These are phyloP conservation scores for Brachionus paranguensis DNA, from an alignment of 1,140 invertebrate species.

Conservation along the genomic window DNA sequence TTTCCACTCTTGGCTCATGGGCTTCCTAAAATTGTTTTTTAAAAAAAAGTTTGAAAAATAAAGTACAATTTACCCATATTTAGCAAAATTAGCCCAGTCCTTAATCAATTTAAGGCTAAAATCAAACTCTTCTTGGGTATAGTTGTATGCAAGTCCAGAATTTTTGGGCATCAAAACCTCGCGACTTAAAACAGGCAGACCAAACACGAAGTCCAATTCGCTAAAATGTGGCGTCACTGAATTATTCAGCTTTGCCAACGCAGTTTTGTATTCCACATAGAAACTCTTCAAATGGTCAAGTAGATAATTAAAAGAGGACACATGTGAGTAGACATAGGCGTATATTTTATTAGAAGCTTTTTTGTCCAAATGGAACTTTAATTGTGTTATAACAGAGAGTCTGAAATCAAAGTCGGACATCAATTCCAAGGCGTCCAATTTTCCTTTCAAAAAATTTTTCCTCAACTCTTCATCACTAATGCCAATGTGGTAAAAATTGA, in stretches of 20 bases:
- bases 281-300: slow-evolving; percentile 27
- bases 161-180: background rate
- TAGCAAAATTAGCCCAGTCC: slow-evolving; percentile 92
- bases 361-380: background rate
- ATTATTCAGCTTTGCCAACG: background rate
- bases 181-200: slow-evolving; percentile 24
- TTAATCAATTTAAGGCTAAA: background rate
- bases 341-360: background rate
- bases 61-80: slow-evolving; percentile 73
- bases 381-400: slow-evolving; percentile 6
- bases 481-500: background rate
- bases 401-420: slow-evolving; percentile 33
- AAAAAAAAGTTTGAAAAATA: background rate
- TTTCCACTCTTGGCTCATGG: background rate
- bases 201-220: slow-evolving; percentile 33
- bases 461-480: background rate
- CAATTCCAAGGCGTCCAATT: slow-evolving; percentile 1
- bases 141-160: background rate
- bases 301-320: slow-evolving; percentile 26
- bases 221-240: slow-evolving; percentile 23
- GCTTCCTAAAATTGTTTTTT: background rate
- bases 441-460: background rate
- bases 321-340: background rate
- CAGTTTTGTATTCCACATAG: background rate
- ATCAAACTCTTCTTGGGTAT: background rate